Evolutionary conservation across 2,888 invertebrate genomes (phyloP).

Genomic region (Erannis defoliaria): DNA sequence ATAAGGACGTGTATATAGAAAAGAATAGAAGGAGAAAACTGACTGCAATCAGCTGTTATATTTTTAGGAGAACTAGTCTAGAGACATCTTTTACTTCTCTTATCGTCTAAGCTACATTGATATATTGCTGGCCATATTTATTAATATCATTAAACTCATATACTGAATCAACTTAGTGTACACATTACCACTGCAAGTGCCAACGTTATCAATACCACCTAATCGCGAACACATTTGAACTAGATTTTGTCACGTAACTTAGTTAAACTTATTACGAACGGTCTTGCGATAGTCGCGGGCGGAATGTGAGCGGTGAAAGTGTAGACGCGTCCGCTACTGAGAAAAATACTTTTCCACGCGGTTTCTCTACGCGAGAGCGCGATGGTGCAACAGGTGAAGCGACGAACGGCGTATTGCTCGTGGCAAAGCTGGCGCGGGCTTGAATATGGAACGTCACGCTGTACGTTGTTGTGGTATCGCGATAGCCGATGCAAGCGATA

Average conservation of each 20-base stretch:
- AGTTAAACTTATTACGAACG: conserved; percentile 40
- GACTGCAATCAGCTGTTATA: conserved; percentile 40
- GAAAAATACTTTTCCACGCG: conserved; percentile 83
- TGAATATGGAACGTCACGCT: conserved; percentile 27
- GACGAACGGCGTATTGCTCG: conserved; percentile 44
- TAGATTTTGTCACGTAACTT: conserved; percentile 62
- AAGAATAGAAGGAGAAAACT: conserved; percentile 9
- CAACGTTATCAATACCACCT: conserved; percentile 54
- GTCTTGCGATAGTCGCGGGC: conserved; percentile 66
- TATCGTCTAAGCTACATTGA: conserved; percentile 54
- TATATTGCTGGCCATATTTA: conserved; percentile 40
- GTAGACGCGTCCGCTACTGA: conserved; percentile 78
- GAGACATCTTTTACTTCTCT: conserved; percentile 37
- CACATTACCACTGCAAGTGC: conserved; percentile 55
- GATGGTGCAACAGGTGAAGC: conserved; percentile 70
- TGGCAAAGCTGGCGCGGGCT: conserved; percentile 10
- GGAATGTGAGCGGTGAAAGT: conserved; percentile 84
- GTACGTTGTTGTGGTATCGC: conserved; percentile 46
- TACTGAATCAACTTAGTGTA: conserved; percentile 41
- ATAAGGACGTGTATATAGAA: neutral
- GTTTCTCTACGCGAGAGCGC: conserved; percentile 81
- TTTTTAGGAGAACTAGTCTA: conserved; percentile 32
- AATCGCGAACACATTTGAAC: conserved; percentile 59
- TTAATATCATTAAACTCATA: conserved; percentile 31
- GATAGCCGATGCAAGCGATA: conserved; percentile 58